Evolutionary conservation across 1,140 invertebrate genomes (phyloP).

Genomic region (Notospermus geniculatus): DNA sequence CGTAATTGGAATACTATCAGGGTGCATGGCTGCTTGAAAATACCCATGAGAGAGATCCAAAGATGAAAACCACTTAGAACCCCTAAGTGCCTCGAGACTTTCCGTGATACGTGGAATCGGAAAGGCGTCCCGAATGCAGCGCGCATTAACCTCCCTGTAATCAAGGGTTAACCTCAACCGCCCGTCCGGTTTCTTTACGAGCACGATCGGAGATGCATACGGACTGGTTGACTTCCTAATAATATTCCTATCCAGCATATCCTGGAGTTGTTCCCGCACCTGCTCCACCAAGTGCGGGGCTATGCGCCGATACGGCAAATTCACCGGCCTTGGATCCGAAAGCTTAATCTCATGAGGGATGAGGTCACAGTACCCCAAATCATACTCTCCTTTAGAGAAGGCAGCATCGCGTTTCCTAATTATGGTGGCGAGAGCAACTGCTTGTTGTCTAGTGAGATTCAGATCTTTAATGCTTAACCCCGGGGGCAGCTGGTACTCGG

Average conservation of each 20-base stretch:
- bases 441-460: no score
- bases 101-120: conserved; percentile 59
- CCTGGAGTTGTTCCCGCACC: conserved; percentile 9
- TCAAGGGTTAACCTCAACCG: conserved; percentile 54
- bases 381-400: background rate
- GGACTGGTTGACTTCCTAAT: conserved; percentile 13
- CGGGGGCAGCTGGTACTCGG: no score
- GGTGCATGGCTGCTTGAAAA: conserved; percentile 1
- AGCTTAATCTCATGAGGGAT: conserved; percentile 13
- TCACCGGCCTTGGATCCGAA: conserved; percentile 2
- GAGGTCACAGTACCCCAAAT: conserved; percentile 13
- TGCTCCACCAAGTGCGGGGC: conserved; percentile 14
- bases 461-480: no score
- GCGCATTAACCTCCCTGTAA: conserved; percentile 54
- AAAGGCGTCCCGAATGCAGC: conserved; percentile 55
- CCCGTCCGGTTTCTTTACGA: conserved; percentile 60
- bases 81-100: conserved; percentile 43
- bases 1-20: no score
- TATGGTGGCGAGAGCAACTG: no score
- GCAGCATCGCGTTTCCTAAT: no score
- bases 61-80: conserved; percentile 46
- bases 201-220: conserved; percentile 13
- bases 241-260: conserved; percentile 12
- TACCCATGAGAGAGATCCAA: conserved; percentile 51
- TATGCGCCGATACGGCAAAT: conserved; percentile 11